Base-by-base conservation (phyloP, 2,113 vertebrate genomes). In the Noturus placidus region DNA sequence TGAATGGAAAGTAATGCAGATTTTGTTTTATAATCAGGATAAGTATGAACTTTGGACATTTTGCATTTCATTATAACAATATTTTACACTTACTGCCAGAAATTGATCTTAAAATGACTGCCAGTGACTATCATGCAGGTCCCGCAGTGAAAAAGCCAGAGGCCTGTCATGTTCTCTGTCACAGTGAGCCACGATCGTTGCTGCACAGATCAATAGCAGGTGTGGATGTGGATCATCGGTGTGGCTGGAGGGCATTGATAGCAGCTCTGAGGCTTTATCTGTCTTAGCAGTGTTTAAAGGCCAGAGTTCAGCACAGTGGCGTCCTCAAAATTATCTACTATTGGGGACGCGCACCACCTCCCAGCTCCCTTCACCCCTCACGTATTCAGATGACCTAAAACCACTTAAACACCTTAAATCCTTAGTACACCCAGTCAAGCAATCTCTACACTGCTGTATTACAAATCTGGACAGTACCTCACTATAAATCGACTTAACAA, bases 121-220 rank as follows among this genome's bases (percentile, higher is more conserved):
- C 56, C 22, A 10, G 54, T 52, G 54, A 61, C 80, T 57, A 61
- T 74, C 52, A 59, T 82, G 33, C 65, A 82, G 65, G 46, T 54
- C 33, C 50, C 2, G 20, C 15, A 57, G 50, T 57, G 65, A 52
- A 33, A 80, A 69, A 25, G 14, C 38, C n/a, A 33, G 27, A 76
- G 67, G 52, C 9, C 35, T 70, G 79, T 59, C 63, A 1, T 82
- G 50, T 20, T 86, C 67, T 70, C 77, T 85, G 94, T 67, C 93
- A 93, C 94, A 93, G 93, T 94, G 94, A 95, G 95, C 93, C 91
- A 91, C 93, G 94, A 93, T 94, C 93, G 92, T 94, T 19, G 14
- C 93, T 92, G 93, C 95, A 95, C 94, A 95, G 94, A 98, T 97
- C 97, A 97, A 96, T 97, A 96, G 87, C 88, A 88, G 90, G 91